Evolutionary conservation across 2,888 invertebrate species (phyloP), one percentile per base, ranked within the genome.

Genomic region (Brachypalpus laphriformis): DNA sequence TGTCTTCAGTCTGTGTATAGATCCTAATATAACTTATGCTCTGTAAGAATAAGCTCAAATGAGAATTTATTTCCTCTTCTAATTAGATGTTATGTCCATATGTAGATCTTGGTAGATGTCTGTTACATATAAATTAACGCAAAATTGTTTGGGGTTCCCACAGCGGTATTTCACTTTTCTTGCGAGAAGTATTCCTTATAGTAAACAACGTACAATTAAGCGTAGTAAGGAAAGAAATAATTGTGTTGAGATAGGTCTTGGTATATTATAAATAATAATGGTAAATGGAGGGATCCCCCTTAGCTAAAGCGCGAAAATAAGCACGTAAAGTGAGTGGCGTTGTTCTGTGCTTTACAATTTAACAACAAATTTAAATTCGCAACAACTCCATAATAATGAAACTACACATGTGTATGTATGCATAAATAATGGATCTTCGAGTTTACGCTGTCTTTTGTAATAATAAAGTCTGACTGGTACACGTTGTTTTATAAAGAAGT

Each of bases 211-310:
- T 18, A 16, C 45, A 63, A 7, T 28, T 31, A 20, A 31, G 4
- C 6, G 63, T n/a, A 0, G 4, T 20, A 34, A 34, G 49, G 22
- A 66, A 65, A 9, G 14, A 37, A 51, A 5, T 37, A 16, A 37
- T 51, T 37, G 16, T 20, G 14, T 57, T 57, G 70, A 70, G 70
- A 70, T 28, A 70, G 56, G 70, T 70, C 42, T 51, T 8, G 11
- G 9, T 18, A 40, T 54, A 6, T 16, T 8, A n/a, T 68, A 9
- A 28, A 25, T 47, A n/a, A 47, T 8, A 20, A n/a, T 14, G 34
- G 28, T 16, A 28, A 31, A 31, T 14, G n/a, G 57, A 42, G 42
- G 42, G 22, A 56, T 42, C 20, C 70, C 54, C 40, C 22, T n/a
- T n/a, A n/a, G 34, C 2, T 20, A 31, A n/a, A 22, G 14, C n/a